A percentile compares a stretch with the other conserved stretches of the same genome.
These are phyloP conservation scores for Aramus guarauna DNA, from an alignment of 2,113 vertebrate species.

Conservation along the genomic window DNA sequence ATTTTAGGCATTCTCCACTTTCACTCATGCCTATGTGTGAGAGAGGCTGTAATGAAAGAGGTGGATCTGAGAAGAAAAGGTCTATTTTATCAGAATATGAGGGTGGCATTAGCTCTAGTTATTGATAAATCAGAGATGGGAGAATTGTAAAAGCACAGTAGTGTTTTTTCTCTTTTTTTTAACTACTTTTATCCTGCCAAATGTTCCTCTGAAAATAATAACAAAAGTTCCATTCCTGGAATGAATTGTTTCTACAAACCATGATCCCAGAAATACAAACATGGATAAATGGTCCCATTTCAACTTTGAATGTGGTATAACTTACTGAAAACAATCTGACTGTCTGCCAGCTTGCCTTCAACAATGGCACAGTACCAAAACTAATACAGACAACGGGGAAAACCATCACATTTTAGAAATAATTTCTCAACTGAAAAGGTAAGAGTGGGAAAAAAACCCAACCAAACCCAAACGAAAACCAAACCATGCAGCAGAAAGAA, in stretches of 20 bases:
- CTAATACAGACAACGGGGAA: neutral
- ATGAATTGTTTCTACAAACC: conserved; percentile 57
- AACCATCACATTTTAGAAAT: neutral
- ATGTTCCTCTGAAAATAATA: conserved; percentile 37
- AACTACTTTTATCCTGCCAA: conserved; percentile 55
- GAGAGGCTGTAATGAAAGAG: neutral
- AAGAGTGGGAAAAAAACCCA: neutral
- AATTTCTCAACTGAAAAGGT: conserved; percentile 26
- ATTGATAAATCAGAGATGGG: neutral
- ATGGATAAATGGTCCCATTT: conserved; percentile 65
- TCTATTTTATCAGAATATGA: neutral
- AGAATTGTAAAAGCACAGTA: neutral
- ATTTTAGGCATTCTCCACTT: neutral
- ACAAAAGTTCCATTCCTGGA: conserved; percentile 65
- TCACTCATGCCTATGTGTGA: neutral
- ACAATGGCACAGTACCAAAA: conserved; percentile 52
- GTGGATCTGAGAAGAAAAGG: neutral
- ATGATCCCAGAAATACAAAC: conserved; percentile 63
- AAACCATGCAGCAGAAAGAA: neutral
- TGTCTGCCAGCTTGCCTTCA: conserved; percentile 62
- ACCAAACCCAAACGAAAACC: neutral
- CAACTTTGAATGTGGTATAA: conserved; percentile 41
- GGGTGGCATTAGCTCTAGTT: neutral
- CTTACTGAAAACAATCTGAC: conserved; percentile 67
- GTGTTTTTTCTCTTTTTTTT: neutral